Percentiles rank a stretch among this genome's conserved stretches.
Conservation (phyloP, 2,113 vertebrate genomes). For the Stictonetta naevosa region DNA sequence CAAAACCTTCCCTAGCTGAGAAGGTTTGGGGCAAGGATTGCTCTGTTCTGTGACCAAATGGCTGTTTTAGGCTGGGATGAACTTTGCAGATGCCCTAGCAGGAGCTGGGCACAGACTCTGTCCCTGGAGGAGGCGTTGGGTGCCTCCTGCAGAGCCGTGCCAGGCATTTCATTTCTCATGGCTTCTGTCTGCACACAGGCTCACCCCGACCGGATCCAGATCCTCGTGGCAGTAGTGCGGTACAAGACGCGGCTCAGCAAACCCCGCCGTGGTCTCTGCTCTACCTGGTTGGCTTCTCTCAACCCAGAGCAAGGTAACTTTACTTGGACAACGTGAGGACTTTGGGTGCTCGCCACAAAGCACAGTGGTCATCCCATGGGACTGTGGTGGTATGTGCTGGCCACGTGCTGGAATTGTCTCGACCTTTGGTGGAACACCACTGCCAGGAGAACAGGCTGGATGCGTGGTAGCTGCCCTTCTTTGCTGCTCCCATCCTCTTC, state of each 20-base stretch:
- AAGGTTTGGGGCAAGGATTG: background rate
- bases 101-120: background rate
- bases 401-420: background rate
- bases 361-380: background rate
- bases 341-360: background rate
- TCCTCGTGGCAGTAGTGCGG: conserved; percentile 90
- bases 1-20: accelerated
- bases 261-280: conserved; percentile 90
- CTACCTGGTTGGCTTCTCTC: conserved; percentile 91
- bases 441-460: background rate
- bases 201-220: conserved; percentile 83
- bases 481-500: background rate
- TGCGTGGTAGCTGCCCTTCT: background rate
- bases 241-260: conserved; percentile 87
- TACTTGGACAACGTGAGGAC: background rate
- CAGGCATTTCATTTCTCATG: background rate
- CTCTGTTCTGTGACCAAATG: background rate
- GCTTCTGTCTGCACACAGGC: conserved; percentile 69
- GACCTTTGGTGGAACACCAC: background rate
- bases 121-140: background rate
- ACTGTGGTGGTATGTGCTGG: accelerated
- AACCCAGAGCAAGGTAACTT: conserved; percentile 80
- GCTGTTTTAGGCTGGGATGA: accelerated
- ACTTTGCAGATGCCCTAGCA: background rate
- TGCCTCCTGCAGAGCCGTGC: background rate